Evolutionary conservation across 2,888 invertebrate genomes (phyloP).

Genomic region (Acleris cristana): DNA sequence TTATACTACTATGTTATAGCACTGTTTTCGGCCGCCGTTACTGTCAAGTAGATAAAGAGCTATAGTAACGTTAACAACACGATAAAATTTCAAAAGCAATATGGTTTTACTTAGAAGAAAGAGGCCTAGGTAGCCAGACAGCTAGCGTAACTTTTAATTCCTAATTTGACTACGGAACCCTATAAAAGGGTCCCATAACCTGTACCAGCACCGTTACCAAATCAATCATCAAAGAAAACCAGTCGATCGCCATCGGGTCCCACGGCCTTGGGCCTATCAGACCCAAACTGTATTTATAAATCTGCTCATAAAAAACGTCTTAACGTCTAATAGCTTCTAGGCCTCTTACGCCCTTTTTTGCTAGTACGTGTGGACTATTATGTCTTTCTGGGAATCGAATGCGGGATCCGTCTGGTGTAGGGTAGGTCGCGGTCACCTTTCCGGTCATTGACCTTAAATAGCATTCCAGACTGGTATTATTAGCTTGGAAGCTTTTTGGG

Average conservation of each 20-base stretch:
- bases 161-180: too few relatives aligned
- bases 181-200: background rate
- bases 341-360: background rate
- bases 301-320: background rate
- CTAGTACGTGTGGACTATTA: conserved; percentile 6
- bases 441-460: conserved; percentile 9
- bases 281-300: background rate
- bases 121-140: too few relatives aligned
- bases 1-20: too few relatives aligned
- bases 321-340: background rate
- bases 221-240: background rate
- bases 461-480: conserved; percentile 24
- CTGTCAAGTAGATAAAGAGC: too few relatives aligned
- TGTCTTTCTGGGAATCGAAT: conserved; percentile 32
- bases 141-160: too few relatives aligned
- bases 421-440: conserved; percentile 36
- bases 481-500: conserved; percentile 5
- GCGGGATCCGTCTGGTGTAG: conserved; percentile 17
- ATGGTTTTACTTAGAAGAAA: too few relatives aligned
- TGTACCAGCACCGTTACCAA: background rate
- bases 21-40: too few relatives aligned
- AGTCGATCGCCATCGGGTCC: background rate
- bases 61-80: too few relatives aligned
- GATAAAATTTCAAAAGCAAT: too few relatives aligned
- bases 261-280: background rate